phyloP scores from a whole-genome alignment of 2,888 invertebrate genomes.

The Cyclophora albipunctata region DNA sequence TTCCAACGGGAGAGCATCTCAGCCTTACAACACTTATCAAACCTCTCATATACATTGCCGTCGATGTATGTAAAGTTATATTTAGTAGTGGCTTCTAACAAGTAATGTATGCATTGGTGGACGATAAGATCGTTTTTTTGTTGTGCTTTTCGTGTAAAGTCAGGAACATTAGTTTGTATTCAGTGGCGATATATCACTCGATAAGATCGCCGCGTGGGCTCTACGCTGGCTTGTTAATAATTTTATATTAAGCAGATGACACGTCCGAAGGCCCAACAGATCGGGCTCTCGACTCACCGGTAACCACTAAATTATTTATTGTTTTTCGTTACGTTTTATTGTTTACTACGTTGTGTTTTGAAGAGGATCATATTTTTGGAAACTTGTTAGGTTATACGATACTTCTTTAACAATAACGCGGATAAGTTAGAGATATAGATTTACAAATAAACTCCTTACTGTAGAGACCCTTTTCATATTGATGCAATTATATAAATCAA shows the following conservation, averaged over 20 bases:
- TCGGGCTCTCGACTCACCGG: too few relatives aligned
- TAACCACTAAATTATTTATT: too few relatives aligned
- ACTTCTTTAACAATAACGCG: too few relatives aligned
- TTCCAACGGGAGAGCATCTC: conserved; percentile 6
- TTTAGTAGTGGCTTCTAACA: neutral
- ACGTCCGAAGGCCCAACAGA: conserved; percentile 16
- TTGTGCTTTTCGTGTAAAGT: conserved; percentile 19
- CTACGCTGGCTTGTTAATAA: conserved; percentile 33
- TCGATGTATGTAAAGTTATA: neutral
- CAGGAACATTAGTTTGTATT: conserved; percentile 33
- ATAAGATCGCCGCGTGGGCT: conserved; percentile 34
- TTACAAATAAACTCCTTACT: too few relatives aligned
- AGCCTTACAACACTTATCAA: too few relatives aligned
- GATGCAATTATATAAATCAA: too few relatives aligned
- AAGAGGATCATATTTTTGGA: too few relatives aligned
- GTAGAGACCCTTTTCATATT: too few relatives aligned
- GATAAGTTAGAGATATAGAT: too few relatives aligned
- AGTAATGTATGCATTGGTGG: neutral
- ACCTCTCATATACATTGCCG: neutral
- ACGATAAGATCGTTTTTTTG: neutral
- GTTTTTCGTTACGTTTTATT: too few relatives aligned
- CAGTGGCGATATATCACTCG: conserved; percentile 34
- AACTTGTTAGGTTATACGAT: too few relatives aligned
- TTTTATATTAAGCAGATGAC: conserved; percentile 29
- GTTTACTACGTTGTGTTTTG: too few relatives aligned